These are phyloP conservation scores for Crematogaster levior DNA, from an alignment of 2,888 invertebrate genomes.

Conservation along the genomic window DNA sequence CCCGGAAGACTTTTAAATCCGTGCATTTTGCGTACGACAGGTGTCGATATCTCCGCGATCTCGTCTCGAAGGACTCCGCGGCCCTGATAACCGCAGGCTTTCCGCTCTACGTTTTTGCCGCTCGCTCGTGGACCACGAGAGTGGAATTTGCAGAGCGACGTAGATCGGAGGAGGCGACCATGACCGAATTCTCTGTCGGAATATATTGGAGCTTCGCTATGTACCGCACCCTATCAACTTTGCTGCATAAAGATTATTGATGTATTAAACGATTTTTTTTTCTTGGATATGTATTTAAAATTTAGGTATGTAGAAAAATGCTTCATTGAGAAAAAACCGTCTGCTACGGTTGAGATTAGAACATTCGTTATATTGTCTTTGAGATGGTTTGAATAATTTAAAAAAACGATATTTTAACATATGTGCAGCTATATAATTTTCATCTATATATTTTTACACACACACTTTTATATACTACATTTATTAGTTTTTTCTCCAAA, in stretches of 20 bases:
- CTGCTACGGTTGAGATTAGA: neutral
- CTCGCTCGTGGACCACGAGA: conserved; percentile 13
- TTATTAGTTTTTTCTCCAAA: neutral
- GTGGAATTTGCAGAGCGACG: conserved; percentile 23
- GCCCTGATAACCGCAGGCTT: conserved; percentile 14
- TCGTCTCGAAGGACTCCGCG: conserved; percentile 9
- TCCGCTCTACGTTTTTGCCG: conserved; percentile 16
- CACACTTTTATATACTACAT: neutral
- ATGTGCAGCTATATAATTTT: neutral
- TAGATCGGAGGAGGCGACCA: conserved; percentile 46
- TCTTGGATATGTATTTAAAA: neutral
- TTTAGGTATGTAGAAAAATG: neutral
- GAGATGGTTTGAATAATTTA: neutral
- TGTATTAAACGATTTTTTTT: neutral
- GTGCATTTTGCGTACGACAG: neutral
- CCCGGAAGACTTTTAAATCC: neutral
- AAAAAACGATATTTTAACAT: neutral
- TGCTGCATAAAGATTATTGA: conserved; percentile 11
- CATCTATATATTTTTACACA: neutral
- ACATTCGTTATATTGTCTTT: neutral
- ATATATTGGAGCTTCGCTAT: conserved; percentile 41
- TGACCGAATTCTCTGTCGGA: conserved; percentile 45
- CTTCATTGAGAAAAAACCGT: neutral
- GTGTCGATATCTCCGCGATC: conserved; percentile 1
- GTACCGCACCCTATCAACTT: conserved; percentile 10